Evolutionary conservation across 1,140 invertebrate species (phyloP), one percentile per base, ranked within the genome.

Genomic region (Nixonia krombeini): DNA sequence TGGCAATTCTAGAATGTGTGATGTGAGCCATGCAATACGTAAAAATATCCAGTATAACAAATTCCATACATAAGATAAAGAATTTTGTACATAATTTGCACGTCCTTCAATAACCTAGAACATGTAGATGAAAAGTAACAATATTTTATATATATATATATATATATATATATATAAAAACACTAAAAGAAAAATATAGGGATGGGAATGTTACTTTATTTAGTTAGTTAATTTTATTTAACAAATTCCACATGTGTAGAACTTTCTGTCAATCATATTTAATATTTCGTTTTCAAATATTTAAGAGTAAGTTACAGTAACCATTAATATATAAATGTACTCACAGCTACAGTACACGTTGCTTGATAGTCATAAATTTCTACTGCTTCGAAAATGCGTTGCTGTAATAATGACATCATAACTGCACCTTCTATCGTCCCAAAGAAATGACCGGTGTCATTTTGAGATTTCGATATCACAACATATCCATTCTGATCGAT

Each of bases 401-500:
- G 87, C 1, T 90, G 79, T 7, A 96, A 86, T 85, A 97, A 90
- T 0, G 90, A 89, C 42, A 91, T 85, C 88, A 97, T 91, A 1
- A 96, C 88, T 15, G 91, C 89, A 9, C 91, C 91, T 69, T 96
- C 91, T 13, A 94, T 80, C 51, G 92, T 90, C 0, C 95, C 95
- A 83, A 96, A 96, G 84, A 97, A 97, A 69, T 86, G 84, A 0
- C 94, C 94, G 0, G 92, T 92, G 29, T 92, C 86, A 9, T 90
- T 88, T 16, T 88, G 79, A 10, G 88, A 86, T 59, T 92, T 89
- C 0, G 92, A 91, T 9, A 95, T 86, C 0, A 97, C 86, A n/a
- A 97, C 88, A 76, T 95, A 97, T 0, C 94, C 95, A 76, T 94
- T 95, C 72, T 92, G 93, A 84, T 97, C 95, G 10, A 97, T 88